A percentile compares a stretch with the other conserved stretches of the same genome.
Conservation (phyloP, 2,888 invertebrate genomes). For the Drosophila paranaensis region DNA sequence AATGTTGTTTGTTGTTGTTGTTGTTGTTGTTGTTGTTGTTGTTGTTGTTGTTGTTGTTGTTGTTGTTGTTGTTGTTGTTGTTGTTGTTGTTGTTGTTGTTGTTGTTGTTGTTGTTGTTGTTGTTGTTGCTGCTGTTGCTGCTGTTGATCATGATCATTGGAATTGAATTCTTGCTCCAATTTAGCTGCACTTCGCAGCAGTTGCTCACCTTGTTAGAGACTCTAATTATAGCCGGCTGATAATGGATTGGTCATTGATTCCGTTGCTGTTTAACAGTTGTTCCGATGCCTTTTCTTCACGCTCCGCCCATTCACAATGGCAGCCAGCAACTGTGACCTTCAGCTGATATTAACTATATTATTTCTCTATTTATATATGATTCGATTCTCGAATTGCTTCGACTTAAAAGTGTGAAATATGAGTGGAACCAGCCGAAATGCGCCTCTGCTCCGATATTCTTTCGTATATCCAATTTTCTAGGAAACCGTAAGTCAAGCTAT, state of each 20-base stretch:
- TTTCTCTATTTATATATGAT: not conserved
- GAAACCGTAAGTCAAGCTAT: not conserved
- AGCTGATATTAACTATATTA: not conserved
- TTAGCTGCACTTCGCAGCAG: slow-evolving; percentile 2
- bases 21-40: not conserved
- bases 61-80: not conserved
- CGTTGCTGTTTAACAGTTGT: not conserved
- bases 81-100: not conserved
- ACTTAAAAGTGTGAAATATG: not conserved
- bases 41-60: not conserved
- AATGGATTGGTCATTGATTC: slow-evolving; percentile 37
- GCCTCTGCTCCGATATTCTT: too few relatives aligned
- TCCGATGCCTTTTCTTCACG: not conserved
- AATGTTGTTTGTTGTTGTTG: not conserved
- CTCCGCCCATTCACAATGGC: not conserved
- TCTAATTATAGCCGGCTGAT: slow-evolving; percentile 28
- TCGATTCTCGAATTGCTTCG: not conserved
- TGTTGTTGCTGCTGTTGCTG: too few relatives aligned
- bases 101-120: not conserved
- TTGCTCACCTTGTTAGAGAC: slow-evolving; percentile 31
- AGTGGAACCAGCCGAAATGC: not conserved
- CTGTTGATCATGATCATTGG: not conserved
- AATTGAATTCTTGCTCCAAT: slow-evolving; percentile 10
- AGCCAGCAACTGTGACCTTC: not conserved
- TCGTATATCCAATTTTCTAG: too few relatives aligned